Base-by-base conservation (phyloP, 1,140 invertebrate genomes). In the Cydia amplana region DNA sequence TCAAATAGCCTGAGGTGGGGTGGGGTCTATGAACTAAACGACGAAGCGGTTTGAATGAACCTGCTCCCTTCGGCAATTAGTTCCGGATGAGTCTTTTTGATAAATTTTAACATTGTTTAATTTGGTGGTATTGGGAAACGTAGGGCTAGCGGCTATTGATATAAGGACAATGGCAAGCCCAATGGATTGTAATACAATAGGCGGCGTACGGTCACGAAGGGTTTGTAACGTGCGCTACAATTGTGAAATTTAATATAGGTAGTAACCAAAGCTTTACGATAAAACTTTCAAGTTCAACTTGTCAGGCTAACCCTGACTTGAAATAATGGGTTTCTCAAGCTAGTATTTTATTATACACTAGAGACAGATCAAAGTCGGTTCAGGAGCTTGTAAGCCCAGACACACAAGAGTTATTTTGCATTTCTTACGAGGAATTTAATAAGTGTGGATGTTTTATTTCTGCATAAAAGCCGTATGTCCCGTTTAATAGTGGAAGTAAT, bases 41-140 rank as follows among this genome's bases (percentile, higher is more conserved):
- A 72, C 18, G 23, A 72, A 63, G 36, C 23, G 6, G 25, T 70
- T 70, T 70, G 32, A 70, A 40, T 70, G 28, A 70, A 70, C 65
- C 65, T 70, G 65, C n/a, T 70, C 65, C 65, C 65, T 70, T 70
- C 65, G 65, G 32, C 18, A 18, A 36, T 70, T 70, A 40, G 65
- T 70, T 70, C 65, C 65, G 65, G 28, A 36, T 40, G 32, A 70
- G 32, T 70, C 5, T 70, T 70, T 70, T 32, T 40, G 36, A 70
- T 73, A 46, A 20, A 16, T 73, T 51, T 40, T 23, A 49, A n/a
- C 70, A 79, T 82, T 82, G 82, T 85, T 85, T 80, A 80, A 78
- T 79, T 81, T 78, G 80, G 75, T 85, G 82, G 83, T 82, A 83
- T 86, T 74, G 81, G 80, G 75, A 72, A 78, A 80, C 80, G 75